Conservation (phyloP, 2,797 vertebrate species). For the Semotilus atromaculatus region DNA sequence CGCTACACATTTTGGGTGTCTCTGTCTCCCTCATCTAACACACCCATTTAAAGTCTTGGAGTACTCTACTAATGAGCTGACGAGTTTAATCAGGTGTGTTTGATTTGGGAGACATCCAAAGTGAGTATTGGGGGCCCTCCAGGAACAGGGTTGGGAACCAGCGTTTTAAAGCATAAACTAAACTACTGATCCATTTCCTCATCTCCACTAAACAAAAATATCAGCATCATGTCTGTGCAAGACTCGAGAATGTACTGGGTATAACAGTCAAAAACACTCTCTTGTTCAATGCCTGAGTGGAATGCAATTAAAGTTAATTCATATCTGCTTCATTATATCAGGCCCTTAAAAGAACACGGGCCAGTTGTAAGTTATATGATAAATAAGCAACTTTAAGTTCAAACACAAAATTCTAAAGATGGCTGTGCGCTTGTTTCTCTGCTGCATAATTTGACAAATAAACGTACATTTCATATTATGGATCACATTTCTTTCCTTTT, state of each 20-base stretch:
- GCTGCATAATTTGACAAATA: neutral
- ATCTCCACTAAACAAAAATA: constrained; percentile 36
- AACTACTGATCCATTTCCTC: constrained; percentile 37
- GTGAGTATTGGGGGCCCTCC: constrained; percentile 2
- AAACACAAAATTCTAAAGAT: too few species aligned
- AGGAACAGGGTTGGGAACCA: neutral
- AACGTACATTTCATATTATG: neutral
- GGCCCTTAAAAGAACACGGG: neutral
- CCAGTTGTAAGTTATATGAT: neutral
- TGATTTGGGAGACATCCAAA: constrained; percentile 36
- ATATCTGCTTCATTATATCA: neutral
- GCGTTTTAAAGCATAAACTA: constrained; percentile 27
- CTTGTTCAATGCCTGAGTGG: neutral
- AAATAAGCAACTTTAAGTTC: neutral
- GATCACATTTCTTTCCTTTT: neutral
- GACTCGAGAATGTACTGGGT: neutral
- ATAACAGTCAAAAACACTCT: neutral
- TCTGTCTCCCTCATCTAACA: constrained; percentile 1
- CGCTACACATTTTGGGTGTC: neutral
- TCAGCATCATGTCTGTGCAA: constrained; percentile 9
- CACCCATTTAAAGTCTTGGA: neutral
- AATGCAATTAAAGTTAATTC: neutral
- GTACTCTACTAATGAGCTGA: constrained; percentile 33
- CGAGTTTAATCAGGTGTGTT: constrained; percentile 24
- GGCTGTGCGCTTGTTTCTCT: too few species aligned